These are phyloP conservation scores for Stenichneumon culpator DNA, from an alignment of 2,888 invertebrate species.

Conservation along the genomic window DNA sequence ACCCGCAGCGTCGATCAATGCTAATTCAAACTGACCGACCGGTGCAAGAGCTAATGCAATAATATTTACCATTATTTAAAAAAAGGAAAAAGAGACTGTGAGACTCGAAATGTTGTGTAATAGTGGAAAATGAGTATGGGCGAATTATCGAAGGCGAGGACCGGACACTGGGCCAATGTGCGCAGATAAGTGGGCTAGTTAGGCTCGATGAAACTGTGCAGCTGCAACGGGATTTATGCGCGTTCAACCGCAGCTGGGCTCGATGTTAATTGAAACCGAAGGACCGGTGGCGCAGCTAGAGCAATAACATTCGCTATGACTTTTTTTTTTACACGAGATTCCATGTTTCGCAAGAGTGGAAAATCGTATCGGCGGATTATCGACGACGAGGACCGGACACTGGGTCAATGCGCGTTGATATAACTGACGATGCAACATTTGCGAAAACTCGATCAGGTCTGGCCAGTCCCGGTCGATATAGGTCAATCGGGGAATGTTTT, in stretches of 20 bases:
- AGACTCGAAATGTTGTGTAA: not conserved
- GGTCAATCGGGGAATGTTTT: not conserved
- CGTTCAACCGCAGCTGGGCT: not conserved
- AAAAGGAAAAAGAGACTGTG: too few species aligned
- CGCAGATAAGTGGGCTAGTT: not conserved
- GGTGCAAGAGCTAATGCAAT: not conserved
- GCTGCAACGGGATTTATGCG: constrained; percentile 1
- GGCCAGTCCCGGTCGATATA: constrained; percentile 4
- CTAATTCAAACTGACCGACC: not conserved
- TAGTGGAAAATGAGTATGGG: not conserved
- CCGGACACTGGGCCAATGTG: not conserved
- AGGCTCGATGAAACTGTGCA: not conserved
- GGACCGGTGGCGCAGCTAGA: not conserved
- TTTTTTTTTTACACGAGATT: not conserved
- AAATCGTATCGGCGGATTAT: not conserved
- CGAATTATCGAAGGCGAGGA: not conserved
- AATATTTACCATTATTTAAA: not conserved
- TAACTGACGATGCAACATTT: not conserved
- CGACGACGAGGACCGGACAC: not conserved
- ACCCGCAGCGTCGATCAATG: not conserved
- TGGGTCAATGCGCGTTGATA: not conserved
- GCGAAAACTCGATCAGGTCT: not conserved
- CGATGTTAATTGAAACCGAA: not conserved
- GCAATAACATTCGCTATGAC: not conserved
- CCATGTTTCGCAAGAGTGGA: not conserved